These are phyloP conservation scores for Trachelus iudaicus DNA, from an alignment of 2,888 invertebrate genomes.

Conservation along the genomic window DNA sequence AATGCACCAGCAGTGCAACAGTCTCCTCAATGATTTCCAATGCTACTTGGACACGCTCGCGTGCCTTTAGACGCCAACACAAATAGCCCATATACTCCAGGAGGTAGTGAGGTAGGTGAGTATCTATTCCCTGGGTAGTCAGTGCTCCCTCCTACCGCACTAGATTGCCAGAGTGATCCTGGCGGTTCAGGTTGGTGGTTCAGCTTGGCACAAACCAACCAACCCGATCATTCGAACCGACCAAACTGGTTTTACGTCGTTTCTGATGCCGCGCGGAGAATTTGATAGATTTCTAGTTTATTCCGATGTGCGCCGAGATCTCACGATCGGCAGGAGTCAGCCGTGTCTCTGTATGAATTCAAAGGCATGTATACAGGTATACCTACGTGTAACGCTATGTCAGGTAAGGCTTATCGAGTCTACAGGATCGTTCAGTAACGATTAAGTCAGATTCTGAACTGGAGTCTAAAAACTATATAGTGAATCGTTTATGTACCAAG, in stretches of 20 bases:
- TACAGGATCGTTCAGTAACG: no score
- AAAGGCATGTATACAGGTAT: not conserved
- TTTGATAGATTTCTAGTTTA: constrained; percentile 62
- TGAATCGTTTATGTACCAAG: not conserved
- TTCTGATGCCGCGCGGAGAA: constrained; percentile 57
- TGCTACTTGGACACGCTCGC: constrained; percentile 29
- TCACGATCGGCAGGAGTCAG: constrained; percentile 6
- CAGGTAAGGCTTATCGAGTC: no score
- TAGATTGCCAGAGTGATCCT: constrained; percentile 4
- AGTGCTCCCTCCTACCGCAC: constrained; percentile 7
- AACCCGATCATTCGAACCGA: constrained; percentile 60
- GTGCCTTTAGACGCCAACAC: not conserved
- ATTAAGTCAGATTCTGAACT: not conserved
- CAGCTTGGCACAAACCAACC: constrained; percentile 43
- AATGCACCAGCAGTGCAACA: not conserved
- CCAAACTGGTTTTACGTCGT: constrained; percentile 63
- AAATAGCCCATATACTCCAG: not conserved
- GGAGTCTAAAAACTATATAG: not conserved
- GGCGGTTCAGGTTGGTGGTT: constrained; percentile 30
- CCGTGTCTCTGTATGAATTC: not conserved
- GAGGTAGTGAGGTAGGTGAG: constrained; percentile 34
- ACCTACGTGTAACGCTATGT: not conserved
- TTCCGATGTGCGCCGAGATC: constrained; percentile 41
- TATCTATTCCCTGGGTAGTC: constrained; percentile 23
- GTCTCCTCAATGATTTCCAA: constrained; percentile 48